These are phyloP conservation scores for Seriola rivoliana DNA, from an alignment of 2,113 vertebrate genomes.

Conservation along the genomic window DNA sequence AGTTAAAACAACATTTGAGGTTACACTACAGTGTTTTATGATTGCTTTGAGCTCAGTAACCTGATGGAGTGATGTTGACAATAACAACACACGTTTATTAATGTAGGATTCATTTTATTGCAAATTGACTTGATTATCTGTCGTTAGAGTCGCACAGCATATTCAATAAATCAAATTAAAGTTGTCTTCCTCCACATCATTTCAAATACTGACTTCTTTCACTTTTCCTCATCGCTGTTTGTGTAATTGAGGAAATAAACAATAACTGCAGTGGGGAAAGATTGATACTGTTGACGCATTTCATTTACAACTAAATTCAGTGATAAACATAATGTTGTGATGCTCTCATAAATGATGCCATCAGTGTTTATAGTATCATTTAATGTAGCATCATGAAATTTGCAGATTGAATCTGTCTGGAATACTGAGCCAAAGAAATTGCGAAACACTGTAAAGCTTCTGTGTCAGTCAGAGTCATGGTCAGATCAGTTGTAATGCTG, in stretches of 20 bases:
- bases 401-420: not conserved
- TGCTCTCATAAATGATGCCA: not conserved
- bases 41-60: not conserved
- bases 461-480: not conserved
- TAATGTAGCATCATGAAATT: not conserved
- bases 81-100: not conserved
- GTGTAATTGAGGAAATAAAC: not conserved
- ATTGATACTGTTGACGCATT: too few species aligned
- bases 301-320: not conserved
- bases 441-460: too few species aligned
- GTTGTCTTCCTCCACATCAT: too few species aligned
- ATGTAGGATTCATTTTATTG: not conserved
- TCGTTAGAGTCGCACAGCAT: too few species aligned
- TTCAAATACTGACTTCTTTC: not conserved
- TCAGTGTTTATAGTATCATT: not conserved
- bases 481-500: not conserved
- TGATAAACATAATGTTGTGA: not conserved
- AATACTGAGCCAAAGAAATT: not conserved
- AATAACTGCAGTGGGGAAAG: too few species aligned
- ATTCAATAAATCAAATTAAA: not conserved
- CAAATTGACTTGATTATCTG: too few species aligned
- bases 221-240: not conserved
- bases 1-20: constrained; percentile 14
- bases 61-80: not conserved
- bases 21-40: not conserved